Evolutionary conservation across 2,797 vertebrate species (phyloP).

Genomic region (Streptopelia turtur): DNA sequence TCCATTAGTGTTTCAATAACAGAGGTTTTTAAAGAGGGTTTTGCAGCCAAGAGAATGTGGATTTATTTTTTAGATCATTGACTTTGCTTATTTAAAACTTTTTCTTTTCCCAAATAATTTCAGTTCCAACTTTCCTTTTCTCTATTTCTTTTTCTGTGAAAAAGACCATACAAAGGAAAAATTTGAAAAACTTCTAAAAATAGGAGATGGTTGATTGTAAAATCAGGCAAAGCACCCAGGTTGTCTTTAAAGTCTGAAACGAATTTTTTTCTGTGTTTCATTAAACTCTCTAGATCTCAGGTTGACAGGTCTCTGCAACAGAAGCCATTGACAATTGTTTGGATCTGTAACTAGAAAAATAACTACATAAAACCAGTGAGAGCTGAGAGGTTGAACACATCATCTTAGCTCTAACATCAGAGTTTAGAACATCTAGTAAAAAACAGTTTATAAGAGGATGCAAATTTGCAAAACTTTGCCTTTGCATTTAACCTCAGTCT

Average conservation of each 20-base stretch:
- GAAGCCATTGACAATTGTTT: not conserved
- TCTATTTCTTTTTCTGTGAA: not conserved
- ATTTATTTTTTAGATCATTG: conserved; percentile 1
- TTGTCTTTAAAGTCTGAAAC: not conserved
- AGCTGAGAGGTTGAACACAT: not conserved
- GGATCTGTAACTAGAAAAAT: not conserved
- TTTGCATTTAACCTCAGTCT: not conserved
- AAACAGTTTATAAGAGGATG: not conserved
- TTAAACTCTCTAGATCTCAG: not conserved
- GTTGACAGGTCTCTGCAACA: not conserved
- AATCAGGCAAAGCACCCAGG: not conserved
- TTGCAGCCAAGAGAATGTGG: not conserved
- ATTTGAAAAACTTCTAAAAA: not conserved
- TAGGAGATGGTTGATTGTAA: not conserved
- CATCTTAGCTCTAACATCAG: not conserved
- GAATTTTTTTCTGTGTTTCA: not conserved
- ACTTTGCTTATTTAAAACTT: conserved; percentile 29
- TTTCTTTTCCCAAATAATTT: not conserved
- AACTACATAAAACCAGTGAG: not conserved
- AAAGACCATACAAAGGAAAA: not conserved
- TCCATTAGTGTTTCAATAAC: not conserved
- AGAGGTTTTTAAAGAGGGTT: not conserved
- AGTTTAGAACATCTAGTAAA: not conserved
- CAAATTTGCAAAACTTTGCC: not conserved
- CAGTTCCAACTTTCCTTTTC: conserved; percentile 3